A percentile compares a stretch with the other conserved stretches of the same genome.
Evolutionary conservation across 2,797 vertebrate species (phyloP).

Genomic region (Cryptoprocta ferox): DNA sequence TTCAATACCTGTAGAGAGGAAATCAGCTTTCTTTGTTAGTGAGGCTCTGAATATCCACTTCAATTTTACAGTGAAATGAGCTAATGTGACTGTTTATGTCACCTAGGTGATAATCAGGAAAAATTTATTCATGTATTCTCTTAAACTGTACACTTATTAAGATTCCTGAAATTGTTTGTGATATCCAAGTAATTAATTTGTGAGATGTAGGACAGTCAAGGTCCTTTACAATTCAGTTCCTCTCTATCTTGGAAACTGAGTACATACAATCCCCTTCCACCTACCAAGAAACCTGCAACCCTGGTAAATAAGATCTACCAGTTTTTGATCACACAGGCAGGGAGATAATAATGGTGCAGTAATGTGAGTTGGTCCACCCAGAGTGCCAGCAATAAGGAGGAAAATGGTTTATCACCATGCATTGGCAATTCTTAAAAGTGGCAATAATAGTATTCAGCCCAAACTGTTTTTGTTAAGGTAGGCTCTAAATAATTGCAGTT

Average conservation of each 20-base stretch:
- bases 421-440: neutral
- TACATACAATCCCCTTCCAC: neutral
- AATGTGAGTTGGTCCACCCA: neutral
- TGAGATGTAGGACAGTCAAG: neutral
- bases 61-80: slow-evolving; percentile 53
- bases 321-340: neutral
- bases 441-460: neutral
- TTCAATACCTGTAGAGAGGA: slow-evolving; percentile 4
- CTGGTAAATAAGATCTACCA: neutral
- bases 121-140: slow-evolving; percentile 35
- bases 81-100: neutral
- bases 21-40: slow-evolving; percentile 57
- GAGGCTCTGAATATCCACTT: slow-evolving; percentile 7
- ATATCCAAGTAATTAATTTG: neutral
- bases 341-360: neutral
- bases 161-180: neutral
- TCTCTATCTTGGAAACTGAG: neutral
- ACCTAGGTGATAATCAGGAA: slow-evolving; percentile 49
- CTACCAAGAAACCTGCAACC: neutral
- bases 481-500: neutral
- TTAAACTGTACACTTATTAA: neutral
- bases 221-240: neutral
- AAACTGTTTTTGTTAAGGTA: neutral
- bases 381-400: neutral
- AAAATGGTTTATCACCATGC: neutral